Evolutionary conservation across 2,888 invertebrate genomes (phyloP).

Genomic region (Quadroppia sp.): DNA sequence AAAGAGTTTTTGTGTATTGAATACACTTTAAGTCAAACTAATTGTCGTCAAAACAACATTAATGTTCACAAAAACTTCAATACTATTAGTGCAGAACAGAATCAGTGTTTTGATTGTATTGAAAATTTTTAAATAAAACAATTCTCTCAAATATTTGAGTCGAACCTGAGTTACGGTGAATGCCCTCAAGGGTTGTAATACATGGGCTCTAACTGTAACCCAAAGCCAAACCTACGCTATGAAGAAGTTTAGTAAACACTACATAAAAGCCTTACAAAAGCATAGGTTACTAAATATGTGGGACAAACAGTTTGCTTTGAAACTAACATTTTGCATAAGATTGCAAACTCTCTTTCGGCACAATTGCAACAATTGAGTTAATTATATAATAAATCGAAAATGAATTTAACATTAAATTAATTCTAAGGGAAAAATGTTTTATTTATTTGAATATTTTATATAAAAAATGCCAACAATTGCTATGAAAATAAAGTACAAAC

Average conservation of each 20-base stretch:
- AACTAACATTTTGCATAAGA: slow-evolving; percentile 10
- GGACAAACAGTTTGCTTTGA: slow-evolving; percentile 16
- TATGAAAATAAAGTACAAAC: not conserved
- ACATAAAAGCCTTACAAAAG: not conserved
- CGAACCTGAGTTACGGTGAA: slow-evolving; percentile 26
- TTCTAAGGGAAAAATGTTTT: not conserved
- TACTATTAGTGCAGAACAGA: not conserved
- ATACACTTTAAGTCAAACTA: too few relatives aligned
- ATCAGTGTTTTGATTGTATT: not conserved
- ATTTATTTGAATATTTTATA: not conserved
- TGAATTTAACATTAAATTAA: not conserved
- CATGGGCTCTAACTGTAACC: too few relatives aligned
- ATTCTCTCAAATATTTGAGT: not conserved
- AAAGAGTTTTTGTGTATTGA: not conserved
- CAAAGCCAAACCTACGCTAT: too few relatives aligned
- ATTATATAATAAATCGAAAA: not conserved
- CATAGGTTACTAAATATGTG: slow-evolving; percentile 19
- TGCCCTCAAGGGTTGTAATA: slow-evolving; percentile 36
- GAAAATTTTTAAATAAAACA: not conserved
- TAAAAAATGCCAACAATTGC: not conserved
- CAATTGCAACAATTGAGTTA: not conserved
- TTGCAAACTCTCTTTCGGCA: not conserved
- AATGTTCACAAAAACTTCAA: too few relatives aligned
- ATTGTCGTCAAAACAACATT: too few relatives aligned
- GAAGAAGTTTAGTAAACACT: slow-evolving; percentile 5